These are phyloP conservation scores for Uropetala carovei DNA, from an alignment of 2,888 invertebrate genomes.

Conservation along the genomic window DNA sequence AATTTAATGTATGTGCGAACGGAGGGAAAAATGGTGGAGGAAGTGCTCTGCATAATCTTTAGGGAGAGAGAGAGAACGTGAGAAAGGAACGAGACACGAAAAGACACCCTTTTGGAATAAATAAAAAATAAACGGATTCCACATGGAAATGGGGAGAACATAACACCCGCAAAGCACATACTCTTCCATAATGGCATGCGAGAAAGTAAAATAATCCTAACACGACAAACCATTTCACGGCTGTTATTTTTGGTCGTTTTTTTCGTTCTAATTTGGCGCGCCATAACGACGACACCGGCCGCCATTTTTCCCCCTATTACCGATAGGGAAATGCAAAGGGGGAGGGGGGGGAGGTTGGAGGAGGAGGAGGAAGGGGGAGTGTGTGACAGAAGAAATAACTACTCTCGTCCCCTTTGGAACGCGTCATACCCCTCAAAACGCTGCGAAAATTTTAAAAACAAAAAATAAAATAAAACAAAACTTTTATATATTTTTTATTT, in stretches of 20 bases:
- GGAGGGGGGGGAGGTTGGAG: background rate
- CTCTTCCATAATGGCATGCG: background rate
- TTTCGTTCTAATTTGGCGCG: background rate
- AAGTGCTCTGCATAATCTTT: too few species aligned
- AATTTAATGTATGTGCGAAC: too few species aligned
- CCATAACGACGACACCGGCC: background rate
- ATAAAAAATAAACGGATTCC: too few species aligned
- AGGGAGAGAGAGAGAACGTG: too few species aligned
- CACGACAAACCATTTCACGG: background rate
- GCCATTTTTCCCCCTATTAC: too few species aligned
- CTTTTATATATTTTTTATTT: constrained; percentile 46
- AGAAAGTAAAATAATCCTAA: background rate
- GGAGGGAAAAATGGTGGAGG: too few species aligned
- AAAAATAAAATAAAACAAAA: background rate
- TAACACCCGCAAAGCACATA: background rate
- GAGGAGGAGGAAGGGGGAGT: background rate
- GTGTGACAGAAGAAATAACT: background rate
- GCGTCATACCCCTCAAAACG: background rate
- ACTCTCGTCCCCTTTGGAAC: background rate
- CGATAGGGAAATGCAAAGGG: background rate
- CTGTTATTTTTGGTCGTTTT: background rate
- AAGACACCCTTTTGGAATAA: too few species aligned
- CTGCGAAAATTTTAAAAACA: background rate
- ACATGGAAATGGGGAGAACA: background rate
- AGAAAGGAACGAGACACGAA: too few species aligned